These are phyloP conservation scores for Myocastor coypus DNA, from an alignment of 2,113 vertebrate species.

Conservation along the genomic window DNA sequence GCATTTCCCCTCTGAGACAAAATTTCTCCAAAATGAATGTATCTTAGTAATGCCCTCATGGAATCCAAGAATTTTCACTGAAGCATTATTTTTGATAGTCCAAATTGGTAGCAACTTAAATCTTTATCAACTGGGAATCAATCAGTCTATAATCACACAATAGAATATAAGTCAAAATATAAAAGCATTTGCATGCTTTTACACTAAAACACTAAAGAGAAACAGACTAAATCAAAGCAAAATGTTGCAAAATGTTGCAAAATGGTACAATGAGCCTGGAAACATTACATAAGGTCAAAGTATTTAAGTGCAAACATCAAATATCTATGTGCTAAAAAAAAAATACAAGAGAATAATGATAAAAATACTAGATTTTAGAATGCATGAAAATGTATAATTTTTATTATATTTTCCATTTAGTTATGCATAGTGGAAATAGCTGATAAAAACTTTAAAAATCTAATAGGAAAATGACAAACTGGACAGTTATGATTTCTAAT, in stretches of 20 bases:
- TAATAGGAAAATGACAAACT: background rate
- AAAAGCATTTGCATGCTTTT: background rate
- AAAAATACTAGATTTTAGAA: background rate
- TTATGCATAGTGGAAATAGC: background rate
- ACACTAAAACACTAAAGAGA: background rate
- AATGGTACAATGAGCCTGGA: background rate
- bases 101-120: background rate
- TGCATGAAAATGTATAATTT: background rate
- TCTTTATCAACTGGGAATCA: background rate
- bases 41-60: background rate
- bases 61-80: background rate
- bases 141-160: background rate
- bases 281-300: background rate
- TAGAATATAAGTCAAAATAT: background rate
- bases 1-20: background rate
- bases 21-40: background rate
- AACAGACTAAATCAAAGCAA: background rate
- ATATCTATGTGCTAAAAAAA: background rate
- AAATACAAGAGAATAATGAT: background rate
- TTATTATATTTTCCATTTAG: background rate
- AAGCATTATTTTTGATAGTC: background rate
- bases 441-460: background rate
- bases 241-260: too few species aligned
- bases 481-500: constrained; percentile 3
- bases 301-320: background rate